Evolutionary conservation across 2,888 invertebrate species (phyloP), one percentile per base, ranked within the genome.

Genomic region (Mythimna pallens): DNA sequence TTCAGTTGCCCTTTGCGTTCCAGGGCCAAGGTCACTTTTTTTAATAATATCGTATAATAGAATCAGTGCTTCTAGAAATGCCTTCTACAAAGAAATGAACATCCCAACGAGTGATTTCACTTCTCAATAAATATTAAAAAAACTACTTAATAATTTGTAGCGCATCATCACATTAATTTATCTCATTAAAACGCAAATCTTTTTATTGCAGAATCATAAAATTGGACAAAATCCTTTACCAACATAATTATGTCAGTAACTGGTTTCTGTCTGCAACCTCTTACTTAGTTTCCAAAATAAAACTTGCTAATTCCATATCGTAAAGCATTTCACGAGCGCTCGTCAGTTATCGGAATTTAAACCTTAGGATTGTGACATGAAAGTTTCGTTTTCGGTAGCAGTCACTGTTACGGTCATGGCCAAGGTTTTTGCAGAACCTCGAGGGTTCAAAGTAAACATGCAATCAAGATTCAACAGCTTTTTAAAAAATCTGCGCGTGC

Each of bases 341-440:
- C 12, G 2, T 3, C 8, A 14, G 14, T 12, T 9, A 6, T n/a
- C 25, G 40, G 17, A 58, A 76, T 58, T 58, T 67, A 34, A n/a
- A 58, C 30, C 40, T 17, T 52, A 52, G 12, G 0, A 9, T 9
- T 43, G 12, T 34, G 1, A 0, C 0, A 6, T 58, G n/a, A 47
- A 43, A 17, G 67, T 30, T 17, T 34, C 1, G 0, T 22, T 52
- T 43, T 47, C 20, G 30, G 0, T 47, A 25, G 4, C 12, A n/a
- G 34, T 78, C 58, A 67, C 17, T 64, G 54, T 62, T 77, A 70
- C 70, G 54, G 78, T 82, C 82, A 82, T 72, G 79, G 79, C 78
- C 82, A 79, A 77, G 79, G 79, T 57, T 78, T 62, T 25, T 25
- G 52, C 30, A 20, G 40, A 40, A 34, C 61, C 61, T 78, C 57